Evolutionary conservation across 2,888 invertebrate species (phyloP).

Genomic region (Cabera pusaria): DNA sequence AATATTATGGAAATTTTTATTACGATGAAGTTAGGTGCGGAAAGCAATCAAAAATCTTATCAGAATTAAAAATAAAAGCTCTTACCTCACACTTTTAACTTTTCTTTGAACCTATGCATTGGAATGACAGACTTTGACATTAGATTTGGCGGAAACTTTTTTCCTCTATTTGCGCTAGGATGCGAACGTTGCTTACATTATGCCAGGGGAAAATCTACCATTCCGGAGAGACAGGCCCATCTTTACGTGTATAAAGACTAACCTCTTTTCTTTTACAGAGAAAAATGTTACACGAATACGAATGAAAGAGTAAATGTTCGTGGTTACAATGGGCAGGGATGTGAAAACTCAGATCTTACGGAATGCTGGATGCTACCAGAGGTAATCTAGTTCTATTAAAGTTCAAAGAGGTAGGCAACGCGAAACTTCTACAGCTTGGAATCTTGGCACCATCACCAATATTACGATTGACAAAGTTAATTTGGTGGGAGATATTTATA

Average conservation of each 20-base stretch:
- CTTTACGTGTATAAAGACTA: too few relatives aligned
- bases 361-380: slow-evolving; percentile 86
- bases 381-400: too few relatives aligned
- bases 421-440: too few relatives aligned
- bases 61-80: slow-evolving; percentile 19
- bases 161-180: background rate
- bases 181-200: too few relatives aligned
- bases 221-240: too few relatives aligned
- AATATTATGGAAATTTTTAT: slow-evolving; percentile 83
- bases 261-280: slow-evolving; percentile 52
- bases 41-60: too few relatives aligned
- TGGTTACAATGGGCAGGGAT: slow-evolving; percentile 61
- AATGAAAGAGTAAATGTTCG: slow-evolving; percentile 60
- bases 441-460: too few relatives aligned
- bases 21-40: slow-evolving; percentile 72
- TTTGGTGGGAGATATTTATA: too few relatives aligned
- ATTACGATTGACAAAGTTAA: too few relatives aligned
- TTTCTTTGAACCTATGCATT: too few relatives aligned
- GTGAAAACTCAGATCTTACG: slow-evolving; percentile 72
- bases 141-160: slow-evolving; percentile 17
- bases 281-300: slow-evolving; percentile 67
- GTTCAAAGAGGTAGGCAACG: too few relatives aligned
- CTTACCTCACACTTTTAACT: background rate
- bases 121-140: too few relatives aligned
- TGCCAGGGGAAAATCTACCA: background rate